Conservation (phyloP, 2,113 vertebrate genomes). For the Hippoglossus stenolepis region DNA sequence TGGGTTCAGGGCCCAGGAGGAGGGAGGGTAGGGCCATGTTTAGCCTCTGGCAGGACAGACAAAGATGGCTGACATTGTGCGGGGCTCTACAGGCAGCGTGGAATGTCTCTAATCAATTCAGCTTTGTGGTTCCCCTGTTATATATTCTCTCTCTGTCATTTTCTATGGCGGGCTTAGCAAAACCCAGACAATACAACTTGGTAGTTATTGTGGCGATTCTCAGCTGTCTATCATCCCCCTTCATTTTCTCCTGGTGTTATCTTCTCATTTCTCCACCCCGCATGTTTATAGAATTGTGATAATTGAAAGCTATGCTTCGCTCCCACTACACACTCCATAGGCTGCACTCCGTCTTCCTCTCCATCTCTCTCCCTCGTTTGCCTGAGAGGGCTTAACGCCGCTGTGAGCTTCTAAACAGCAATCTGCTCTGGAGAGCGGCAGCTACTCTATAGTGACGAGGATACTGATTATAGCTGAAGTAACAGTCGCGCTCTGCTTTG, state of each 20-base stretch:
- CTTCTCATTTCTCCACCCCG: conserved; percentile 70
- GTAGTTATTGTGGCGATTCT: conserved; percentile 44
- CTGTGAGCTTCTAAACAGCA: conserved; percentile 78
- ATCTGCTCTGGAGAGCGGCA: conserved; percentile 74
- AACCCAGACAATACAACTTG: conserved; percentile 59
- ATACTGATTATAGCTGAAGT: conserved; percentile 53
- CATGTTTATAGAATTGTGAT: conserved; percentile 74
- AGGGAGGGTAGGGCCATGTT: conserved; percentile 71
- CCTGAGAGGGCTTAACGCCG: conserved; percentile 80
- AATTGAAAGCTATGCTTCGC: conserved; percentile 77
- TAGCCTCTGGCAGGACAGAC: conserved; percentile 74
- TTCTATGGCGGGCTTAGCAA: conserved; percentile 57
- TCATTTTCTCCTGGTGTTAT: conserved; percentile 64
- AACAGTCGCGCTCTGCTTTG: conserved; percentile 38
- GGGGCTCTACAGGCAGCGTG: conserved; percentile 68
- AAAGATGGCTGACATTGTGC: conserved; percentile 73
- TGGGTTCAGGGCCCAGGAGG: conserved; percentile 69
- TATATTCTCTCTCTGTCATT: conserved; percentile 61
- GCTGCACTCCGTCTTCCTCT: conserved; percentile 61
- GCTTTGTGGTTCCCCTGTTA: conserved; percentile 72
- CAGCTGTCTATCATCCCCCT: conserved; percentile 69
- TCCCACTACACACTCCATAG: conserved; percentile 76
- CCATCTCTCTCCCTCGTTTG: conserved; percentile 37
- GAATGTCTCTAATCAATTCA: conserved; percentile 84
- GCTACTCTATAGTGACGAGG: conserved; percentile 58